Conservation (phyloP, 2,888 invertebrate species). For the Trileptium ribeirensis region DNA sequence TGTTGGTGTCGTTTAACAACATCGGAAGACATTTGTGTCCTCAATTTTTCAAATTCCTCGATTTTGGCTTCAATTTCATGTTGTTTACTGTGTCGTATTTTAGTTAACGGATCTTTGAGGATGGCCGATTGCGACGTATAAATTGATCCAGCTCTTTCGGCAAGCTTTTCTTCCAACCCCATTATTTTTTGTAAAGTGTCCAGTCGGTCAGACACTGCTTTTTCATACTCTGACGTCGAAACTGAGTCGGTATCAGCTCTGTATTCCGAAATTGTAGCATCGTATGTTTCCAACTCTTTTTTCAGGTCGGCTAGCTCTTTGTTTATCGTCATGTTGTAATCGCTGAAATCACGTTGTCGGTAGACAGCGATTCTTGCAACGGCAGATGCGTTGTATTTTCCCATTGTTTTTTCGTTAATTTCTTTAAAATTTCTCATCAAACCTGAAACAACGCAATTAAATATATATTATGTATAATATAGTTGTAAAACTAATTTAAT, state of each 20-base stretch:
- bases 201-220: neutral
- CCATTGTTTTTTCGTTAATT: neutral
- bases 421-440: too few relatives aligned
- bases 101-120: too few relatives aligned
- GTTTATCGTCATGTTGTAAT: neutral
- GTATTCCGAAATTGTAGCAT: too few relatives aligned
- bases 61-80: neutral
- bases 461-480: too few relatives aligned
- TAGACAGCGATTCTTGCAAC: neutral
- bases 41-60: neutral
- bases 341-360: neutral
- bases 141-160: neutral
- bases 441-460: too few relatives aligned
- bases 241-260: neutral
- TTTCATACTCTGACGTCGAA: neutral
- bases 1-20: neutral
- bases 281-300: neutral
- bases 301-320: neutral
- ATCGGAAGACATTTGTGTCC: neutral
- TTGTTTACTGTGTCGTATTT: too few relatives aligned
- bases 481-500: too few relatives aligned
- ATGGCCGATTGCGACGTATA: neutral
- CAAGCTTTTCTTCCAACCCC: neutral
- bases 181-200: neutral
- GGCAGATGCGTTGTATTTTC: neutral